Evolutionary conservation across 2,113 vertebrate species (phyloP).

Genomic region (Pagrus major): DNA sequence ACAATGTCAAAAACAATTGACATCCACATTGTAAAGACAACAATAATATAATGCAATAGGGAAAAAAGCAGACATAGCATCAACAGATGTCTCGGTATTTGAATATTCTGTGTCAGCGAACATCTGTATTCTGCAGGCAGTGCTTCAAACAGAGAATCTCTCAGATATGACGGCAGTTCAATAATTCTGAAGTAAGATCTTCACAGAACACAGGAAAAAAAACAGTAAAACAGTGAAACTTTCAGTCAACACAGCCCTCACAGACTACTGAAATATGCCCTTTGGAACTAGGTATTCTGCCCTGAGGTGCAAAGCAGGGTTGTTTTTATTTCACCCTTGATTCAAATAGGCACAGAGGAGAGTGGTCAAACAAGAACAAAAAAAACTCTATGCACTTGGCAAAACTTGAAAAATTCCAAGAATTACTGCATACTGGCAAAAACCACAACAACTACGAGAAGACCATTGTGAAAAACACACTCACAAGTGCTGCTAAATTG

Average conservation of each 20-base stretch:
- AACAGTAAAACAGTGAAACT: constrained; percentile 34
- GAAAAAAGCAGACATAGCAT: not conserved
- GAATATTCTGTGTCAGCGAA: constrained; percentile 17
- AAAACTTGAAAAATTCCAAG: constrained; percentile 36
- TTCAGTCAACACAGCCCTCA: constrained; percentile 27
- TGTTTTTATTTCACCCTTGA: constrained; percentile 49
- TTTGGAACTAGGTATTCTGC: constrained; percentile 62
- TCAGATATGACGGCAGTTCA: constrained; percentile 26
- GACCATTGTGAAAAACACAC: constrained; percentile 11
- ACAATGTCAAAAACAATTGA: too few relatives aligned
- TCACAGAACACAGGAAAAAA: constrained; percentile 5
- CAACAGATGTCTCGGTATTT: constrained; percentile 2
- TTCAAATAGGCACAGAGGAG: constrained; percentile 43
- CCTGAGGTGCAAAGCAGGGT: constrained; percentile 41
- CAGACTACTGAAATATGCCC: constrained; percentile 62
- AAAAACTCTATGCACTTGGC: constrained; percentile 12
- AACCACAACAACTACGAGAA: constrained; percentile 23
- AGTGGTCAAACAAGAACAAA: constrained; percentile 25
- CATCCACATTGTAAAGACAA: not conserved
- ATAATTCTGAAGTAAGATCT: constrained; percentile 26
- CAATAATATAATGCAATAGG: not conserved
- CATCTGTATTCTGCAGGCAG: constrained; percentile 31
- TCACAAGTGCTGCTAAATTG: constrained; percentile 14
- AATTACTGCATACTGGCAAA: constrained; percentile 24
- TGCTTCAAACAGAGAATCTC: constrained; percentile 33